A percentile compares a stretch with the other conserved stretches of the same genome.
phyloP scores from a whole-genome alignment of 2,888 invertebrate genomes.

The Octodonta nipae region DNA sequence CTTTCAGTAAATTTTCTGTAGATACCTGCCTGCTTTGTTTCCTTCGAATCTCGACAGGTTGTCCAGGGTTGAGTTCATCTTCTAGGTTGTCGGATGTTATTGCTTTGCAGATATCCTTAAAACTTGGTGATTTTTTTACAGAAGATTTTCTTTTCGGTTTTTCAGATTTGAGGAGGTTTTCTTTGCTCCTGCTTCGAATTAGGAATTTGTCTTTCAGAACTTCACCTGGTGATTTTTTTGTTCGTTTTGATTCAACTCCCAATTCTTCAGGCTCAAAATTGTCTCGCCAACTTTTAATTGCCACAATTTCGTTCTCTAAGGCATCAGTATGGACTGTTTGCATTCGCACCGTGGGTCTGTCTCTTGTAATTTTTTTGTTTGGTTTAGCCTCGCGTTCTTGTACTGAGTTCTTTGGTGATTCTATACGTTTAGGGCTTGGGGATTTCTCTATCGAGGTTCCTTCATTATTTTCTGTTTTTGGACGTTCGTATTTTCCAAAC shows the following conservation, averaged over 20 bases:
- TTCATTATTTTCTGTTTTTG: slow-evolving; percentile 8
- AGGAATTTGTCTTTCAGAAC: slow-evolving; percentile 62
- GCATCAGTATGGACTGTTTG: slow-evolving; percentile 44
- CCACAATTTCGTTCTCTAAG: slow-evolving; percentile 22
- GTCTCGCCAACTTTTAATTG: slow-evolving; percentile 44
- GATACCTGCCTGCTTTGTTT: slow-evolving; percentile 30
- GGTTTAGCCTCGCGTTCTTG: slow-evolving; percentile 35
- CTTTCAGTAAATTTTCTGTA: slow-evolving; percentile 27
- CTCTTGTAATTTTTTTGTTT: slow-evolving; percentile 47
- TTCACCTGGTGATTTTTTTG: slow-evolving; percentile 46
- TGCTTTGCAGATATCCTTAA: slow-evolving; percentile 43
- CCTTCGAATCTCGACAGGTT: slow-evolving; percentile 31
- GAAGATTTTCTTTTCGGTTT: slow-evolving; percentile 14
- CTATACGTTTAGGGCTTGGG: slow-evolving; percentile 9
- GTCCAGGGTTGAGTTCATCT: slow-evolving; percentile 43
- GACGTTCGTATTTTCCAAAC: slow-evolving; percentile 22
- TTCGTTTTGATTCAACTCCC: slow-evolving; percentile 23
- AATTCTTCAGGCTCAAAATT: slow-evolving; percentile 47
- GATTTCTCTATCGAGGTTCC: slow-evolving; percentile 5
- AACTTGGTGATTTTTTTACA: slow-evolving; percentile 33
- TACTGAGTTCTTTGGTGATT: slow-evolving; percentile 20
- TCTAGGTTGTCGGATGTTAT: slow-evolving; percentile 41
- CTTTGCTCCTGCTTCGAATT: slow-evolving; percentile 50
- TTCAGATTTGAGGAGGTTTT: slow-evolving; percentile 26
- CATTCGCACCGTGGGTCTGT: slow-evolving; percentile 59